Percentiles rank a stretch among this genome's conserved stretches.
phyloP scores from a whole-genome alignment of 2,888 invertebrate genomes.

The Amitus sp. region DNA sequence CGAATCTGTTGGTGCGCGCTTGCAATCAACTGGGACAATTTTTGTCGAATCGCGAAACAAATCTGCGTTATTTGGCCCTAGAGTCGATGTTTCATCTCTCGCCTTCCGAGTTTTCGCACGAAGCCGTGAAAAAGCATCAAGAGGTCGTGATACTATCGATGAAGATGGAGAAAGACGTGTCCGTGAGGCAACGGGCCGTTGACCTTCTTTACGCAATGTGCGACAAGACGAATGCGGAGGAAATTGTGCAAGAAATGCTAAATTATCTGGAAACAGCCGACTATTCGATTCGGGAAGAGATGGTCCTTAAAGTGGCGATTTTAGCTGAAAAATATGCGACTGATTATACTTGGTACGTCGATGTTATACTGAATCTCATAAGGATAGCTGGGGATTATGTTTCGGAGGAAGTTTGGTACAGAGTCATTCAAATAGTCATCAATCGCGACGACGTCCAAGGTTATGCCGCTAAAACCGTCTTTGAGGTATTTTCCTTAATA shows the following conservation, averaged over 20 bases:
- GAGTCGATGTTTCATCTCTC: conserved; percentile 99
- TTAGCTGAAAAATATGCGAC: conserved; percentile 99
- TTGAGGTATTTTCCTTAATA: conserved; percentile 87
- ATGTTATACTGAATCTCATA: conserved; percentile 98
- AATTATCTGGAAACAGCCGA: conserved; percentile 99
- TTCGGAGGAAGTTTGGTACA: conserved; percentile 99
- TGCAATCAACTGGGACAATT: conserved; percentile 99
- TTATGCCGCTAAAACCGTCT: conserved; percentile 99
- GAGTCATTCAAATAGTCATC: conserved; percentile 99
- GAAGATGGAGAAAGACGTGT: conserved; percentile 99
- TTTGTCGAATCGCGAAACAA: conserved; percentile 96
- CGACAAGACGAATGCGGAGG: conserved; percentile 98
- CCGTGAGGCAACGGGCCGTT: conserved; percentile 97
- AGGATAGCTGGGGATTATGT: conserved; percentile 99
- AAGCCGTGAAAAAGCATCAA: conserved; percentile 99
- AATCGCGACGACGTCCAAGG: conserved; percentile 99
- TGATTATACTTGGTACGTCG: conserved; percentile 99
- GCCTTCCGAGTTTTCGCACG: conserved; percentile 99
- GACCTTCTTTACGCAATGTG: conserved; percentile 99
- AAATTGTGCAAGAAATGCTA: conserved; percentile 99
- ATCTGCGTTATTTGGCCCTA: conserved; percentile 95
- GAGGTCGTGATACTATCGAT: conserved; percentile 98
- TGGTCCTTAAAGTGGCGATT: conserved; percentile 99
- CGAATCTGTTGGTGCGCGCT: conserved; percentile 94
- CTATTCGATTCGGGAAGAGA: conserved; percentile 99